Percentiles rank a stretch among this genome's conserved stretches.
phyloP scores from a whole-genome alignment of 2,113 vertebrate genomes.

The Chaenocephalus aceratus region DNA sequence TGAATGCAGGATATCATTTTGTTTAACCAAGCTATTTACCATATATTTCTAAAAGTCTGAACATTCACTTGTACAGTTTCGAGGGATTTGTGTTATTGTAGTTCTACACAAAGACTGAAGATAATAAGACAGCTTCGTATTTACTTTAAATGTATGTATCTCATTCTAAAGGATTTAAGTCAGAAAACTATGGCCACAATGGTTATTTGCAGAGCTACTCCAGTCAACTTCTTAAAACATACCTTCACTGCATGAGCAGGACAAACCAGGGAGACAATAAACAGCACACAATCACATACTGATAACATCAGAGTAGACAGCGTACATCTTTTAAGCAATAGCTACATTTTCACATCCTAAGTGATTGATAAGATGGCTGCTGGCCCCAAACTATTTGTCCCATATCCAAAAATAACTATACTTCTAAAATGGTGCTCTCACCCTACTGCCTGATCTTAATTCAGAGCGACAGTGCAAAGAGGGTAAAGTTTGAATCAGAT shows the following conservation, averaged over 20 bases:
- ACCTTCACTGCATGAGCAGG: neutral
- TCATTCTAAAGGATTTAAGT: too few relatives aligned
- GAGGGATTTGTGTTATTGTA: too few relatives aligned
- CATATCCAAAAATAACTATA: slow-evolving; percentile 65
- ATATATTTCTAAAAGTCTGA: too few relatives aligned
- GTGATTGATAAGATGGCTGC: slow-evolving; percentile 40
- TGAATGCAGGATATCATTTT: too few relatives aligned
- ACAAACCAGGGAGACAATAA: neutral
- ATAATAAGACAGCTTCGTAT: too few relatives aligned
- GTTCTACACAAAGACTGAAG: too few relatives aligned
- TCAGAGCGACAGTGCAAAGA: slow-evolving; percentile 60
- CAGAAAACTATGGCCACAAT: too few relatives aligned
- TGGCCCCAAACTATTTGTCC: slow-evolving; percentile 31
- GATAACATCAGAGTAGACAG: slow-evolving; percentile 10
- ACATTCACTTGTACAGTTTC: too few relatives aligned
- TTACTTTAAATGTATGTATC: too few relatives aligned
- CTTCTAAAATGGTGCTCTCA: slow-evolving; percentile 60
- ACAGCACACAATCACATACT: neutral
- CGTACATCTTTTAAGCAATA: slow-evolving; percentile 9
- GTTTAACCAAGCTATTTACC: too few relatives aligned
- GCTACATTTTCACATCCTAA: slow-evolving; percentile 25
- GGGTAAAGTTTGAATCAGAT: slow-evolving; percentile 79
- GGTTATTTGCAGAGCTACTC: slow-evolving; percentile 6
- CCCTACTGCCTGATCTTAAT: slow-evolving; percentile 63
- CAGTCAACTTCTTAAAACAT: slow-evolving; percentile 1